phyloP scores from a whole-genome alignment of 2,888 invertebrate genomes.

The Meghimatium bilineatum region DNA sequence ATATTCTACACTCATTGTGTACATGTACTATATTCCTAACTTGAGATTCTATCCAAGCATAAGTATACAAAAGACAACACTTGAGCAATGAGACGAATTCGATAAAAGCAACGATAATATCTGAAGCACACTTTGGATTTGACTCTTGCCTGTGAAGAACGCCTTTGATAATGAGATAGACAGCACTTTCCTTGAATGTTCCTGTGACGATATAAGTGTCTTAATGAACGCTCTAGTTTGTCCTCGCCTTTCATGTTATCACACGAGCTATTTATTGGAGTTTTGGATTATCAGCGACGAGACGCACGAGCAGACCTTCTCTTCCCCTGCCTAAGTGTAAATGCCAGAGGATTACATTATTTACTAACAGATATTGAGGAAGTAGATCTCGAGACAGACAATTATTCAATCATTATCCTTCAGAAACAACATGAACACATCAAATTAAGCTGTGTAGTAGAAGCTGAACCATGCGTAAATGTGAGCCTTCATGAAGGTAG shows the following conservation, averaged over 20 bases:
- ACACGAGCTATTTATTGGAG: background rate
- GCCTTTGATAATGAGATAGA: slow-evolving; percentile 11
- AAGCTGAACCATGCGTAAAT: no score
- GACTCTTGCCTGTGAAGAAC: background rate
- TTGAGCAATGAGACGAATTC: background rate
- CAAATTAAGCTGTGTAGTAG: no score
- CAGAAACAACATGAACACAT: no score
- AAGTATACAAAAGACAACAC: background rate
- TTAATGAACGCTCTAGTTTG: background rate
- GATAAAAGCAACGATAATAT: background rate
- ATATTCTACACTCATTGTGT: no score
- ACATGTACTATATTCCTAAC: background rate
- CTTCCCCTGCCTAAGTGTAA: background rate
- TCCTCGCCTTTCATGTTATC: slow-evolving; percentile 8
- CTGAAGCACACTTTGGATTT: background rate
- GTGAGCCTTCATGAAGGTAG: no score
- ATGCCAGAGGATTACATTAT: background rate
- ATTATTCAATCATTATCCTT: no score
- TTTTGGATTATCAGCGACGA: background rate
- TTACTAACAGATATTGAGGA: no score
- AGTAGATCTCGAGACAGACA: no score
- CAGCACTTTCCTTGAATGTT: background rate
- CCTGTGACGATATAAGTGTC: background rate
- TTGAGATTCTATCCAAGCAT: background rate
- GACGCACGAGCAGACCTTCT: background rate